Conservation (phyloP, 2,113 vertebrate genomes). For the Hyaena hyaena region DNA sequence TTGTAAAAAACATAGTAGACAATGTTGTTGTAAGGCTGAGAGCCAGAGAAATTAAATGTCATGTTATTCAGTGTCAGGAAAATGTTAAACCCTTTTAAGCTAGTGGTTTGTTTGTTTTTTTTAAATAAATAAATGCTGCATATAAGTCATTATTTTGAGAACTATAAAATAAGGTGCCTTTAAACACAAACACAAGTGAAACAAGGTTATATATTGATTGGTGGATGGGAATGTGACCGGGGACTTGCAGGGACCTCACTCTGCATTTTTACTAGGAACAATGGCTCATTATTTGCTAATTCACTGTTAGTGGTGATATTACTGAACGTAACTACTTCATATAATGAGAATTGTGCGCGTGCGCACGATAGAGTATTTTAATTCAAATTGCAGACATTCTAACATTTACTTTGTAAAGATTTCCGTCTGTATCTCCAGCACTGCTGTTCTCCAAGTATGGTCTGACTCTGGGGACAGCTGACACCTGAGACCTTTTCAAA, state of each 20-base stretch:
- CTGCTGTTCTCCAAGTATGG: background rate
- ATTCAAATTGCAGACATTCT: background rate
- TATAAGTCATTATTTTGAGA: background rate
- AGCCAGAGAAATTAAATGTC: background rate
- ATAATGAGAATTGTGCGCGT: background rate
- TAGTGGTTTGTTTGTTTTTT: background rate
- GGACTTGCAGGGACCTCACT: background rate
- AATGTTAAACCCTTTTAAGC: background rate
- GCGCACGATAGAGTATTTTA: background rate
- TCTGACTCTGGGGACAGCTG: background rate
- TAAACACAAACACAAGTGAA: background rate
- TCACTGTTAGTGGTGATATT: background rate
- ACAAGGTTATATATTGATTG: background rate
- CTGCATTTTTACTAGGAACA: background rate
- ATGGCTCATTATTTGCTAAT: background rate
- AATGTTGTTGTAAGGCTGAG: background rate
- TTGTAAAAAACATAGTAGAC: background rate
- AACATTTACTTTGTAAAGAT: constrained; percentile 37
- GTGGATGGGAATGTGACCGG: background rate
- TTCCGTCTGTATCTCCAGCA: background rate
- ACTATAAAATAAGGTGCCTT: constrained; percentile 6
- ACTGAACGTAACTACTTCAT: background rate
- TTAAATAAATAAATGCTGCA: background rate
- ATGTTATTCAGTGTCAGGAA: background rate
- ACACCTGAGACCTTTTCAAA: background rate